Percentiles rank a stretch among this genome's conserved stretches.
Evolutionary conservation across 2,888 invertebrate genomes (phyloP).

Genomic region (Euplexia lucipara): DNA sequence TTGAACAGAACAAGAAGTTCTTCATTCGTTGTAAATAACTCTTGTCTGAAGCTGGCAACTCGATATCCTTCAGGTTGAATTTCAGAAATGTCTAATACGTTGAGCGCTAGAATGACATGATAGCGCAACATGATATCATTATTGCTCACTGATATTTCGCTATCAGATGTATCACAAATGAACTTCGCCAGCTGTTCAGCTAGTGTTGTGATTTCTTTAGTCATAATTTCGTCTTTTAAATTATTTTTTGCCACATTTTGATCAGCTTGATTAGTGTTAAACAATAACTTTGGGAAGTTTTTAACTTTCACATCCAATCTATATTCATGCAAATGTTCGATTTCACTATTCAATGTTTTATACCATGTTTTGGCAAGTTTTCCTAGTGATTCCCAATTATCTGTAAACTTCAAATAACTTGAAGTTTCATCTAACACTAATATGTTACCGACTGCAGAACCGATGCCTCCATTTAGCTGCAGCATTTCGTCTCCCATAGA

Average conservation of each 20-base stretch:
- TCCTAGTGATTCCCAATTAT: conserved; percentile 10
- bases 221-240: conserved; percentile 40
- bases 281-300: conserved; percentile 53
- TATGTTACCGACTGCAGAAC: conserved; percentile 48
- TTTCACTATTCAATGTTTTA: conserved; percentile 7
- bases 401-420: conserved; percentile 42
- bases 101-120: conserved; percentile 47
- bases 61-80: conserved; percentile 39
- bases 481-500: conserved; percentile 26
- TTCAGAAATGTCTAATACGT: too few species aligned
- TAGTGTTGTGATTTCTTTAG: conserved; percentile 30
- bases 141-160: conserved; percentile 37
- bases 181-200: too few species aligned
- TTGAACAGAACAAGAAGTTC: conserved; percentile 37
- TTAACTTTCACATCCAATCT: conserved; percentile 37
- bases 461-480: conserved; percentile 39
- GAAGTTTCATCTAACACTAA: conserved; percentile 33
- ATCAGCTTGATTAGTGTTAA: conserved; percentile 53
- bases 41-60: conserved; percentile 33
- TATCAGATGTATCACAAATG: conserved; percentile 16
- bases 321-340: conserved; percentile 38
- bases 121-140: conserved; percentile 48
- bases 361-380: conserved; percentile 30
- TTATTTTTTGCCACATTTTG: conserved; percentile 29
- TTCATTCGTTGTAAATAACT: conserved; percentile 43